A percentile compares a stretch with the other conserved stretches of the same genome.
These are phyloP conservation scores for Rhodinocichla rosea DNA, from an alignment of 2,113 vertebrate species.

Conservation along the genomic window DNA sequence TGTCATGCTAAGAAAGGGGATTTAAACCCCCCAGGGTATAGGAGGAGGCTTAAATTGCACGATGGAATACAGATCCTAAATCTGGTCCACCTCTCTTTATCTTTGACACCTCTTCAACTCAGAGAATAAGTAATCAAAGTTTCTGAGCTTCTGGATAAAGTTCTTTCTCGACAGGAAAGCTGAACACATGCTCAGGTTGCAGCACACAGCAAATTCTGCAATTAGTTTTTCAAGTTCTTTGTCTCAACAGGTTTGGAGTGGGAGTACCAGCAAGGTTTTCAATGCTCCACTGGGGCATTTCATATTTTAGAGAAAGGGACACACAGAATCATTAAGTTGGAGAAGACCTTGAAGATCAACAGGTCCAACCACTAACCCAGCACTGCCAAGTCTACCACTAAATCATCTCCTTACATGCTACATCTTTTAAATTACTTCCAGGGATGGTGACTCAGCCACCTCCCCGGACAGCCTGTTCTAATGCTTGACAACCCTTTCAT, in stretches of 20 bases:
- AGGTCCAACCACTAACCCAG: not conserved
- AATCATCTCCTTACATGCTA: not conserved
- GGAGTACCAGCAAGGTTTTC: not conserved
- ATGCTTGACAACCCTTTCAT: not conserved
- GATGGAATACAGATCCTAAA: not conserved
- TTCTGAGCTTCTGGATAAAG: not conserved
- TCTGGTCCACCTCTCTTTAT: not conserved
- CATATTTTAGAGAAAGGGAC: not conserved
- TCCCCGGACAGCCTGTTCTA: not conserved
- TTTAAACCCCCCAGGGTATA: not conserved
- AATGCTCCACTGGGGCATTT: not conserved
- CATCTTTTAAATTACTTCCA: not conserved
- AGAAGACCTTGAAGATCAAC: not conserved
- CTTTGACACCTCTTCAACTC: slow-evolving; percentile 2
- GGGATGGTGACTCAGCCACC: not conserved
- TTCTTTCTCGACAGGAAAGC: not conserved
- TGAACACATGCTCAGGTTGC: slow-evolving; percentile 14
- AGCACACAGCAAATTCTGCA: slow-evolving; percentile 7
- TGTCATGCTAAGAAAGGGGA: not conserved
- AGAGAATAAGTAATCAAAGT: not conserved
- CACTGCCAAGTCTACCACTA: not conserved
- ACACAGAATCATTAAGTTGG: not conserved
- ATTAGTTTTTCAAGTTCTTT: not conserved
- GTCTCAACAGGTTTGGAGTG: not conserved
- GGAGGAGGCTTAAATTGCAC: not conserved